Percentiles rank a stretch among this genome's conserved stretches.
phyloP scores from a whole-genome alignment of 2,113 vertebrate genomes.

The Thomomys bottae region DNA sequence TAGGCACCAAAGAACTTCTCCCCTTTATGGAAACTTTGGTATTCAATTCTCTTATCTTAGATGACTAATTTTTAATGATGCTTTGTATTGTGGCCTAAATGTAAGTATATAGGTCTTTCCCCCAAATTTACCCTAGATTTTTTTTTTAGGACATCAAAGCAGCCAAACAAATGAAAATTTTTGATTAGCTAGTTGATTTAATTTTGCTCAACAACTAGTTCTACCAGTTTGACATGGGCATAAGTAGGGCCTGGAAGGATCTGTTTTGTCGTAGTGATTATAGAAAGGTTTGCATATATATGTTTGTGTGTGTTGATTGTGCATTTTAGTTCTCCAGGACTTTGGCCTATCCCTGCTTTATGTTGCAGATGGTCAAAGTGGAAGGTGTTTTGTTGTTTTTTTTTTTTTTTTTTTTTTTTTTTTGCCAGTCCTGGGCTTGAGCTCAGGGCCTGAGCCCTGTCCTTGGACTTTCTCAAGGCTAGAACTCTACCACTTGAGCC shows the following conservation, averaged over 20 bases:
- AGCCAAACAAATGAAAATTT: slow-evolving; percentile 32
- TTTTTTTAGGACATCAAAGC: slow-evolving; percentile 30
- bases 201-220: slow-evolving; percentile 40
- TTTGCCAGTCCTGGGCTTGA: no score
- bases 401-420: no score
- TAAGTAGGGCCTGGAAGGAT: slow-evolving; percentile 3
- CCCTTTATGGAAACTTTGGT: slow-evolving; percentile 35
- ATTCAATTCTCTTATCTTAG: not conserved
- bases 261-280: slow-evolving; percentile 24
- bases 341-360: slow-evolving; percentile 6
- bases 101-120: not conserved
- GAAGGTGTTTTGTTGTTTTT: slow-evolving; percentile 2
- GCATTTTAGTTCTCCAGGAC: not conserved
- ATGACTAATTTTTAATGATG: slow-evolving; percentile 35
- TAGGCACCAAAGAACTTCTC: not conserved
- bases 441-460: no score
- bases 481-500: no score
- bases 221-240: slow-evolving; percentile 41
- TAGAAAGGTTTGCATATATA: not conserved
- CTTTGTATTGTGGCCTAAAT: slow-evolving; percentile 36
- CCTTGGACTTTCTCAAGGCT: no score
- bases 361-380: not conserved
- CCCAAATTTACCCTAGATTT: not conserved
- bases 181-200: slow-evolving; percentile 50
- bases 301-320: not conserved